Evolutionary conservation across 2,113 vertebrate species (phyloP).

Genomic region (Mustela lutreola): DNA sequence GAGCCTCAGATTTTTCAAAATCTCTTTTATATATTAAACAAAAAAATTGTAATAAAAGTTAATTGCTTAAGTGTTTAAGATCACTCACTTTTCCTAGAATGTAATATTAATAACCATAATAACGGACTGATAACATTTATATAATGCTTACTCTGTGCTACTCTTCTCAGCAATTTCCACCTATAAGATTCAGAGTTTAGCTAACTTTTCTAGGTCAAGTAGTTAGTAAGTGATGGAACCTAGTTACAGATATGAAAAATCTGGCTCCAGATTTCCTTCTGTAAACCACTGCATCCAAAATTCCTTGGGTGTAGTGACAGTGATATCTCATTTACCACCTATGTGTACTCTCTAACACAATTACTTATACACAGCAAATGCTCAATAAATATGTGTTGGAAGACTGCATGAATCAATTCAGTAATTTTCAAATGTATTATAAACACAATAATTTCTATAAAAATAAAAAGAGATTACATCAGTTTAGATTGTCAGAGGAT

Average conservation of each 20-base stretch:
- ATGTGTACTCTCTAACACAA: background rate
- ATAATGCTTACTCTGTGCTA: background rate
- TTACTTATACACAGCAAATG: background rate
- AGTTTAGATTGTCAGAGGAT: background rate
- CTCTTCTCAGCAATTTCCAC: background rate
- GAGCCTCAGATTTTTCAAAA: background rate
- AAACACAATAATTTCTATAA: background rate
- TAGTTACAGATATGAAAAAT: background rate
- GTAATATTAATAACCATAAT: background rate
- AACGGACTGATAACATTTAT: background rate
- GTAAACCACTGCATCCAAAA: background rate
- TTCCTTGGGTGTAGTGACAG: background rate
- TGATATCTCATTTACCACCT: background rate
- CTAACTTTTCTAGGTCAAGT: background rate
- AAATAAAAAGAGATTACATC: constrained; percentile 21
- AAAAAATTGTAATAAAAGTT: background rate
- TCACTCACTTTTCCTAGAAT: background rate
- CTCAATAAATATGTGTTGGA: background rate
- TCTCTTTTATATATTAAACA: background rate
- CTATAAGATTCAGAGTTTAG: background rate
- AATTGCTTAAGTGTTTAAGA: background rate
- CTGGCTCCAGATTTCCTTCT: background rate
- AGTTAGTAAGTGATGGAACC: background rate
- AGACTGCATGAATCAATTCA: constrained; percentile 28
- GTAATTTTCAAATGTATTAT: background rate